Percentiles rank a stretch among this genome's conserved stretches.
These are phyloP conservation scores for Tachypleus tridentatus DNA, from an alignment of 1,140 invertebrate species.

Conservation along the genomic window DNA sequence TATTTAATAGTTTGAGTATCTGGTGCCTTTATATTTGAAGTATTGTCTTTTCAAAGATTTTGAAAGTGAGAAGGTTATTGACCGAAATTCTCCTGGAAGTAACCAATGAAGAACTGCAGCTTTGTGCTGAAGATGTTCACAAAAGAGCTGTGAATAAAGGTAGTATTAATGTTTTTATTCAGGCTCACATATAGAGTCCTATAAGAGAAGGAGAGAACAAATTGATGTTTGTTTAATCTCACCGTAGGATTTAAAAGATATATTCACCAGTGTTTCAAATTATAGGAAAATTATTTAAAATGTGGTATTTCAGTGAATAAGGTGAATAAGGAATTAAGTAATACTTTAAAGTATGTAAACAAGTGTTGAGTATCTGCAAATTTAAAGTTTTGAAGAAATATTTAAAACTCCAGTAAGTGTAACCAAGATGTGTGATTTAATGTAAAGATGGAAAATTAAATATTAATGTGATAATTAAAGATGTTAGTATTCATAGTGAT, in stretches of 20 bases:
- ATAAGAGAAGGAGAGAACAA: background rate
- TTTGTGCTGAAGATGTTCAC: slow-evolving; percentile 56
- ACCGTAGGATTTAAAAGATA: too few species aligned
- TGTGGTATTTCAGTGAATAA: too few species aligned
- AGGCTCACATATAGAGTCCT: background rate
- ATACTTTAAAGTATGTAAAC: too few species aligned
- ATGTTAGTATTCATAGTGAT: background rate
- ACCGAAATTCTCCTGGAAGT: slow-evolving; percentile 88
- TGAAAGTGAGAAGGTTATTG: slow-evolving; percentile 66
- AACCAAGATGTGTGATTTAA: background rate
- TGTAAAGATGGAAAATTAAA: slow-evolving; percentile 12
- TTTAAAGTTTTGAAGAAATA: too few species aligned
- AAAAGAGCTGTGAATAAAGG: slow-evolving; percentile 16
- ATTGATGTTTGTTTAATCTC: too few species aligned
- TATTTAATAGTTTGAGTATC: too few species aligned
- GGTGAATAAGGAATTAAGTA: too few species aligned
- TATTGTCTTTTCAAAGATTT: slow-evolving; percentile 49
- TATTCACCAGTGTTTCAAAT: too few species aligned
- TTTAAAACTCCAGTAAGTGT: too few species aligned
- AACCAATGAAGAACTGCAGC: slow-evolving; percentile 73
- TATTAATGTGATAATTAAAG: slow-evolving; percentile 13
- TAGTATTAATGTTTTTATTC: slow-evolving; percentile 7
- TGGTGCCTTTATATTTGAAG: too few species aligned
- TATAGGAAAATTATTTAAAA: too few species aligned
- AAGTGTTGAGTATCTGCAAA: too few species aligned